phyloP scores from a whole-genome alignment of 2,888 invertebrate species.

The Zootermopsis nevadensis region DNA sequence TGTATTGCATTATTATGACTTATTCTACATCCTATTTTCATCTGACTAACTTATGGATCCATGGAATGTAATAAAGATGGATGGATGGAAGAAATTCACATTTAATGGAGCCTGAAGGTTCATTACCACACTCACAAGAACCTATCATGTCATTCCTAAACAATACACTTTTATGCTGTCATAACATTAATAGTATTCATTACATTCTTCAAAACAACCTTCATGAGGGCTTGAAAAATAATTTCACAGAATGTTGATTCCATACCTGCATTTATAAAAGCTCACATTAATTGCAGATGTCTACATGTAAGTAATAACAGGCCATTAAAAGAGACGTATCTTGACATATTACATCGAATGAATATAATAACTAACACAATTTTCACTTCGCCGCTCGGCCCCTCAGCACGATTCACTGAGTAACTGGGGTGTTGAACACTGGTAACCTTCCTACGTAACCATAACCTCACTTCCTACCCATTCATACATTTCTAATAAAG shows the following conservation, averaged over 20 bases:
- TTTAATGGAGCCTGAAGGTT: too few species aligned
- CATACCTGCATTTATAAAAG: background rate
- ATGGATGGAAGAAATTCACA: too few species aligned
- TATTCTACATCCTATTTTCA: too few species aligned
- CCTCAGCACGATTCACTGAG: slow-evolving; percentile 15
- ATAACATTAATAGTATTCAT: too few species aligned
- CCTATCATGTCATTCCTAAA: too few species aligned
- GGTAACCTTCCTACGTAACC: background rate
- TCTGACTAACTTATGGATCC: too few species aligned
- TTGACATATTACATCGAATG: background rate
- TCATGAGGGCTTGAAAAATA: background rate
- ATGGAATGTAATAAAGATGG: too few species aligned
- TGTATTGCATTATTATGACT: too few species aligned
- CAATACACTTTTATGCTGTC: too few species aligned
- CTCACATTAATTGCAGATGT: background rate
- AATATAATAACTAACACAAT: background rate
- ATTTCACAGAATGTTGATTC: background rate
- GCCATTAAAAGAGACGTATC: background rate
- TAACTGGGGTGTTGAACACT: background rate
- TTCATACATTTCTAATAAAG: too few species aligned
- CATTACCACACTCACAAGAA: too few species aligned
- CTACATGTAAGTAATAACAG: background rate
- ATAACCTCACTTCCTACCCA: slow-evolving; percentile 25
- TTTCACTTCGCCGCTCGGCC: slow-evolving; percentile 16
- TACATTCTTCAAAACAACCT: too few species aligned